A percentile compares a stretch with the other conserved stretches of the same genome.
phyloP scores from a whole-genome alignment of 2,888 invertebrate species.

The Lepidocyrtoides sp. region DNA sequence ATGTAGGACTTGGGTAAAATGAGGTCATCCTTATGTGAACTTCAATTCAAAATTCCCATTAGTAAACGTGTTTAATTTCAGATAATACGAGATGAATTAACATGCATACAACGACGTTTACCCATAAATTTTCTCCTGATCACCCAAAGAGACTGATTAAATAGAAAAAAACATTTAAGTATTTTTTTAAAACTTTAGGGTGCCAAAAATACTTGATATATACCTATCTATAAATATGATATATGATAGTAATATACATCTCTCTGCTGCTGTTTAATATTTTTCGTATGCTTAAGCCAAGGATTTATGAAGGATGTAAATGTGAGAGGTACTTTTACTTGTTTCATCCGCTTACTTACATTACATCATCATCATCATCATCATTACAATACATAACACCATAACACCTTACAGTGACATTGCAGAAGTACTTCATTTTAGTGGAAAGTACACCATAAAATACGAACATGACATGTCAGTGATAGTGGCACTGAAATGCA shows the following conservation, averaged over 20 bases:
- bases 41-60: background rate
- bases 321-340: constrained; percentile 6
- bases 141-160: too few relatives aligned
- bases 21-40: constrained; percentile 23
- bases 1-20: background rate
- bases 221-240: too few relatives aligned
- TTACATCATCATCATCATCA: background rate
- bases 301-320: constrained; percentile 23
- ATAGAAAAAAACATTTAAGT: too few relatives aligned
- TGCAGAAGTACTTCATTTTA: background rate
- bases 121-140: background rate
- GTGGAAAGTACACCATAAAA: constrained; percentile 25
- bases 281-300: constrained; percentile 19
- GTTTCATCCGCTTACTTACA: constrained; percentile 17
- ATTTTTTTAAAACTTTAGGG: too few relatives aligned
- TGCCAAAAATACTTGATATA: too few relatives aligned
- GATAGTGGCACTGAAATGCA: too few relatives aligned
- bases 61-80: constrained; percentile 52
- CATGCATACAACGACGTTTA: background rate
- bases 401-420: background rate
- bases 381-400: constrained; percentile 2
- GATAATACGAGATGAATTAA: background rate
- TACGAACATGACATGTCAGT: constrained; percentile 17
- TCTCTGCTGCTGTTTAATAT: background rate
- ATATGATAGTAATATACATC: too few relatives aligned